Evolutionary conservation across 2,797 vertebrate genomes (phyloP).

Genomic region (Poecilia gillii): DNA sequence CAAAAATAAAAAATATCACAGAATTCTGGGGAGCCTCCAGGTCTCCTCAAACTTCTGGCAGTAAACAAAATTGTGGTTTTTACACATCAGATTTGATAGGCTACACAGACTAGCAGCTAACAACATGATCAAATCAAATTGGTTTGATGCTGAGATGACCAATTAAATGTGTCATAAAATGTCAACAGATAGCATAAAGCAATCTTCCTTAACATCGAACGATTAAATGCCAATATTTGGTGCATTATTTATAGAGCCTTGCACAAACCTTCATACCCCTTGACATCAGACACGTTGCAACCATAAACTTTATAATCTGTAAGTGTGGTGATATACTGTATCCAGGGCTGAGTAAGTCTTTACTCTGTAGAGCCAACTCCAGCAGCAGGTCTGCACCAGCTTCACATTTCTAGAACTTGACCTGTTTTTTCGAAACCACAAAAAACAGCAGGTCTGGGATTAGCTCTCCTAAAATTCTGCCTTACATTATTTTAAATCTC

Average conservation of each 20-base stretch:
- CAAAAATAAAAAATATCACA: not conserved
- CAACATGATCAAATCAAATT: not conserved
- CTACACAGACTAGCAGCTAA: not conserved
- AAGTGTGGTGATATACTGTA: not conserved
- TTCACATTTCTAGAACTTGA: not conserved
- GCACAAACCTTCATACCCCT: not conserved
- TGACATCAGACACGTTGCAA: not conserved
- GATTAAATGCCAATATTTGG: not conserved
- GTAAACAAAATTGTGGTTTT: not conserved
- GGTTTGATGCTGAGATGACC: not conserved
- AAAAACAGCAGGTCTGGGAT: not conserved
- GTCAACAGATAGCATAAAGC: not conserved
- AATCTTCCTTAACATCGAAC: not conserved
- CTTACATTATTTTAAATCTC: not conserved
- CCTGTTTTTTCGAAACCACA: not conserved
- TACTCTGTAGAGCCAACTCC: not conserved
- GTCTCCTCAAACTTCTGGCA: not conserved
- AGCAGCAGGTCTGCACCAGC: not conserved
- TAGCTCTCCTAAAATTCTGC: not conserved
- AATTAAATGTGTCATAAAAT: not conserved
- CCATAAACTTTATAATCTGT: not conserved
- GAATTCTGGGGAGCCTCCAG: not conserved
- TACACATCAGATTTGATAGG: not conserved
- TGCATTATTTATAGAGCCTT: not conserved
- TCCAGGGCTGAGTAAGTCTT: not conserved